Base-by-base conservation (phyloP, 2,888 invertebrate species). In the Himalopsyche anomala region DNA sequence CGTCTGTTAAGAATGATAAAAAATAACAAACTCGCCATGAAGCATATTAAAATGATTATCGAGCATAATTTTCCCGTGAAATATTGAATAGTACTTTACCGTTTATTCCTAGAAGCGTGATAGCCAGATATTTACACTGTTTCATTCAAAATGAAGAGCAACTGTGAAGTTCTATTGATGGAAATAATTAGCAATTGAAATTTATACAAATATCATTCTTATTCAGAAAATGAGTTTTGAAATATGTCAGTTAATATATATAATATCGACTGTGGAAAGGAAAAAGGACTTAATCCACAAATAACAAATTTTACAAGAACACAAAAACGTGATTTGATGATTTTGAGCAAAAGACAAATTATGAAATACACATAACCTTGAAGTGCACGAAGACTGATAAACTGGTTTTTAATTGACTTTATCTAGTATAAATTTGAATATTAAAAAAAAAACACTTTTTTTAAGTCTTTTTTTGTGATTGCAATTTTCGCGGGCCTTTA, bases 41-140 rank as follows among this genome's bases (percentile, higher is more conserved):
- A 62, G 62, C 28, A 62, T 62, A 62, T 62, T 62, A 62, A 62
- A 62, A 19, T 62, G 62, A 62, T 62, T 62, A 62, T 62, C 62
- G n/a, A 62, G 8, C 19, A 19, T 51, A 62, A 62, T 62, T 28
- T 19, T 62, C 19, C 62, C 62, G 62, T 62, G 62, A 62, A 62
- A 62, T 62, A 62, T 62, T 62, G 19, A 62, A 62, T 19, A 4
- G 62, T 19, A 19, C 62, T 6, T 6, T 19, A 62, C 6, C 62
- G 62, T 62, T 19, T 62, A 62, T 62, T 62, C 62, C 8, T 6
- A 62, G 62, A 62, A 62, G 19, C 28, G 11, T 62, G 62, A 62
- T 62, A n/a, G n/a, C 3, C 28, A 4, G 4, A 28, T 62, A 62
- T 62, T 62, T 2, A 19, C 3, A 62, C n/a, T 62, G 62, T 62